Evolutionary conservation across 2,113 vertebrate genomes (phyloP).

Genomic region (Engystomops pustulosus): DNA sequence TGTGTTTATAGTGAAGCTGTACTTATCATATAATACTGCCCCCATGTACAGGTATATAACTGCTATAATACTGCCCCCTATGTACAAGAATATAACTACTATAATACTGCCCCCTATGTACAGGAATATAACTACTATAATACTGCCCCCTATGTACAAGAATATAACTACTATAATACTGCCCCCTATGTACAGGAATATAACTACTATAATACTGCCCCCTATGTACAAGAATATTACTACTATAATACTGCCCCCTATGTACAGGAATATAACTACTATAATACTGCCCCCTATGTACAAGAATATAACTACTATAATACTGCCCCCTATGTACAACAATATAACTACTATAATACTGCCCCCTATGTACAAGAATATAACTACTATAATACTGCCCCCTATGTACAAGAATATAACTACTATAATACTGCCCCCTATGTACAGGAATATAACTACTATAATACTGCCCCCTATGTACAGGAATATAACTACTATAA

Average conservation of each 20-base stretch:
- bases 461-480: background rate
- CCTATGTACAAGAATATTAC: background rate
- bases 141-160: background rate
- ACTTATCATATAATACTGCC: background rate
- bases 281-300: no score
- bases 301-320: background rate
- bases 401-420: slow-evolving; percentile 10
- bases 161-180: slow-evolving; percentile 21
- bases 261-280: no score
- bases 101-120: background rate
- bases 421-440: slow-evolving; percentile 9
- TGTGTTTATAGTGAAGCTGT: background rate
- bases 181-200: background rate
- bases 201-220: slow-evolving; percentile 3
- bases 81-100: background rate
- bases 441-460: slow-evolving; percentile 1
- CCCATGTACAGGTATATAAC: background rate
- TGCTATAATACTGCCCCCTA: background rate
- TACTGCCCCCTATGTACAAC: background rate
- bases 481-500: no score
- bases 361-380: background rate
- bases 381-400: background rate
- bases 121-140: slow-evolving; percentile 4
- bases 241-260: no score
- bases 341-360: background rate